Base-by-base conservation (phyloP, 2,888 invertebrate species). In the Chalcis sispes region DNA sequence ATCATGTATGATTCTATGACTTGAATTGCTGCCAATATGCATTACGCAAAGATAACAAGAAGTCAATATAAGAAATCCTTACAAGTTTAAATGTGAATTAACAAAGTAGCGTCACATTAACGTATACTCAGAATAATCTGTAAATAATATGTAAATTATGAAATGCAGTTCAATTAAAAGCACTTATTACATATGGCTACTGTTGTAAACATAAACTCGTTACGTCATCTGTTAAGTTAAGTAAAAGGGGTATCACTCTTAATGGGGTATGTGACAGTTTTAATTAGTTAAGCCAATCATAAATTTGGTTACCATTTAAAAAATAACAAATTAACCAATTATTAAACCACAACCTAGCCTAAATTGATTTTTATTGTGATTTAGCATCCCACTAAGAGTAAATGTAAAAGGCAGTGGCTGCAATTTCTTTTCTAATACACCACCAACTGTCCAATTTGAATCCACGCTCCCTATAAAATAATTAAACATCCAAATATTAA, bases 301-400 rank as follows among this genome's bases (percentile, higher is more conserved):
- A 18, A n/a, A 66, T 69, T 48, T 56, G 48, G 29, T 42, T 70
- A 58, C 10, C 48, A 48, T 74, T 50, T 46, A 36, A 50, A 40
- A 72, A 67, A 58, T 62, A 71, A 75, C 32, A 62, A 42, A 58
- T 90, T 94, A 96, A 87, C 98, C 98, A 85, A 98, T 95, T 87
- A 98, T 95, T 83, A 99, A 92, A 77, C 98, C 98, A 86, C 98
- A 94, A 81, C 98, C 98, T 84, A 98, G 94, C 89, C 95, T 94
- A 90, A 97, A 98, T 86, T 96, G 95, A 87, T 94, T 94, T 89
- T 98, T 98, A 77, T 93, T 93, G 88, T 98, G 98, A 91, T 98
- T 98, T 84, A 98, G 92, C 90, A 96, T 93, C 72, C 96, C 98
- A 82, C 97, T 97, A 50, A 99, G 91, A 4, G 96, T 95, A 85